Evolutionary conservation across 2,113 vertebrate species (phyloP), one percentile per base, ranked within the genome.

Genomic region (Sinocyclocheilus grahami): DNA sequence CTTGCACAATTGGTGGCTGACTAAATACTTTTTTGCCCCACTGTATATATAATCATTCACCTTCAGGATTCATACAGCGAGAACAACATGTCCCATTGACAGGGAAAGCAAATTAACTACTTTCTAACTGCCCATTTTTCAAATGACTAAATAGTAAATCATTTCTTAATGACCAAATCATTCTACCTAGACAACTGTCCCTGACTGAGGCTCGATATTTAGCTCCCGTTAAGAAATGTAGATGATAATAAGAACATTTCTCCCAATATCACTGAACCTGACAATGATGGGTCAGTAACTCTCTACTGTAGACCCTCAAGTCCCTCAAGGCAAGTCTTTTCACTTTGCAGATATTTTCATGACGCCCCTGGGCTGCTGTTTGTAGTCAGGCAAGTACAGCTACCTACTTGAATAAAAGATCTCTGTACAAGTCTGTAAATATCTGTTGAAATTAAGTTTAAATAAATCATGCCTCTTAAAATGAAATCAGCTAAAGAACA

Each of bases 191-290:
- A 46, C 37, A 51, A 69, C 80, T 33, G 80, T 20, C 60, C 62
- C 62, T 16, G n/a, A 67, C 42, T 67, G 42, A 14, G 30, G 37
- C n/a, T 30, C 55, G 30, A 39, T 39, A 39, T 39, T 39, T 39
- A 39, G 39, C 37, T 37, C 39, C 9, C 0, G 33, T 79, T 39
- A 60, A 62, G 62, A 82, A 30, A 82, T 82, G 48, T 30, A 77
- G 48, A 27, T 8, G 46, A 18, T 82, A 69, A 82, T 46, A 13
- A 63, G 39, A 81, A 27, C 55, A 81, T 63, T 81, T 42, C 12
- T 81, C 39, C 27, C 78, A 42, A 48, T 81, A 22, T 63, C 78
- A 46, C 55, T 79, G 55, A 79, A 46, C 78, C 37, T 80, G 33
- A 79, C 46, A 39, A 51, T 33, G 55, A 60, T 80, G 58, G 75